Base-by-base conservation (phyloP, 37 sponge, comb jelly and placozoan species). In the Mnemiopsis leidyi region DNA sequence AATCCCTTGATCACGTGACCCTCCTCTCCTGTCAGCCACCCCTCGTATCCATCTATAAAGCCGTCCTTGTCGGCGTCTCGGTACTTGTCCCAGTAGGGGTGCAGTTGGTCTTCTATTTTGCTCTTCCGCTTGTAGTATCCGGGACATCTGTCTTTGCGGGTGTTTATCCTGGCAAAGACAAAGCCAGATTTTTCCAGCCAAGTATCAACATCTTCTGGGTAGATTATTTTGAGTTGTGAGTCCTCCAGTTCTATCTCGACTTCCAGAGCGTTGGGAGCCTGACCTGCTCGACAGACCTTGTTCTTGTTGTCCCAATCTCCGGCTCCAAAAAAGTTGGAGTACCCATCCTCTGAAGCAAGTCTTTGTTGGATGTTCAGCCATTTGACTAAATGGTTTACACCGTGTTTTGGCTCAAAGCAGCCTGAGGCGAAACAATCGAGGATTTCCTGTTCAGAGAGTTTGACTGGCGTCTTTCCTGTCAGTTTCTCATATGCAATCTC, bases 371-470 rank as follows among this genome's bases (percentile, higher is more conserved):
- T 37, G 38, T 13, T 40, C 90, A 85, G 1, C 90, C 90, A 85
- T 5, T 85, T 28, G 24, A 39, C 25, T 16, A 85, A 5, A 9
- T 85, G 36, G 38, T 39, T 37, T 1, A 39, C 24, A 3, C 26
- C 36, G 23, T 1, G 1, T 25, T 18, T n/a, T 0, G 9, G 30
- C 90, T 38, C 28, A 2, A 23, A 23, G 61, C 90, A 85, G 16
- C 90, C 90, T 7, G 24, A 36, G 30, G 0, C 1, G 90, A 36
- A 33, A 21, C 90, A 85, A 26, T 85, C 90, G 13, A 85, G 13
- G 0, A 85, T 85, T 26, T 85, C 90, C 90, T 85, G 90, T 61
- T 85, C 90, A 20, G 61, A 18, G 48, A 85, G 39, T 61, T 85
- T 85, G 26, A 77, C 79, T 18, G 61, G 61, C 33, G 26, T 32